Base-by-base conservation (phyloP, 2,888 invertebrate species). In the Caenorhabditis sulstoni region DNA sequence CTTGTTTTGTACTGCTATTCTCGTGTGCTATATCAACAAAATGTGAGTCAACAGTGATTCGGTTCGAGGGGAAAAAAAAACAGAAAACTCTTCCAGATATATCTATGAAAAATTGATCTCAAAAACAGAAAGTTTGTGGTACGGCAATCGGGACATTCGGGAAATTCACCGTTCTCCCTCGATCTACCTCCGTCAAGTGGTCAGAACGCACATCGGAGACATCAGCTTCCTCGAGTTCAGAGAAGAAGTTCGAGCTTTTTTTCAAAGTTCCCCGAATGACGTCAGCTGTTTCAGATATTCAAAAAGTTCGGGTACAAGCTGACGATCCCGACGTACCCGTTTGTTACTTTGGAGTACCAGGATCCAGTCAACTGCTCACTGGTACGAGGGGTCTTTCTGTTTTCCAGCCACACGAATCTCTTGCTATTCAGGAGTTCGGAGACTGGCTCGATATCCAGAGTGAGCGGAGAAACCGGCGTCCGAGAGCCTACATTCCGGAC, bases 131-230 rank as follows among this genome's bases (percentile, higher is more conserved):
- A 29, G 29, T 7, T 0, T 71, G 1, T 71, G 55, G 55, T 44
- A 50, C 7, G 16, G 49, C 0, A 57, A 50, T 7, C 44, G 55
- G 14, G 73, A 73, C 16, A 50, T 37, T 8, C 49, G 73, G 35
- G 50, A 44, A 1, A 73, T 73, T 22, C 29, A 35, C 7, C 57
- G 57, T 20, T 35, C 53, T 22, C 62, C 62, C 0, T 44, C 39
- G 3, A 73, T 73, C 8, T 73, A 47, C 37, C 73, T 73, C n/a
- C 73, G 73, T 2, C 73, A 73, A 73, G 64, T 64, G 29, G 73
- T 73, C 37, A 49, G 39, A 44, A 73, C 73, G 22, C 73, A 73
- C 23, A 20, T 65, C n/a, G 73, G 73, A 41, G 50, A 41, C 16
- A 55, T 58, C n/a, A 73, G 73, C 22, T 73, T 73, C 23, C 8